These are phyloP conservation scores for Holocentrus rufus DNA, from an alignment of 2,797 vertebrate genomes.

Conservation along the genomic window DNA sequence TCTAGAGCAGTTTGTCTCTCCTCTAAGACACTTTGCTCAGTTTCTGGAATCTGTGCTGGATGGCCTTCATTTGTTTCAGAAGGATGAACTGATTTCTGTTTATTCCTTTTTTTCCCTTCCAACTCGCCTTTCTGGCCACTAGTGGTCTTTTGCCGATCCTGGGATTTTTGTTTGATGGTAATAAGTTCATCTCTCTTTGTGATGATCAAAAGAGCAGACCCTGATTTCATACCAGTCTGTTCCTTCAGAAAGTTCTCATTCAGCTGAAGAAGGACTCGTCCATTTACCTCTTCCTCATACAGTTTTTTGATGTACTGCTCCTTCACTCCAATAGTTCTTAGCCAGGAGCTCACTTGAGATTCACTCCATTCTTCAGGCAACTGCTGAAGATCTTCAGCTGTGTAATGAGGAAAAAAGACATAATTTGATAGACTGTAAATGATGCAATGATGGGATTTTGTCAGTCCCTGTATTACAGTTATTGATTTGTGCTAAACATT, in stretches of 20 bases:
- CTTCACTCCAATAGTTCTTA: slow-evolving; percentile 80
- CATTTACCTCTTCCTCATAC: slow-evolving; percentile 81
- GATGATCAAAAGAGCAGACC: slow-evolving; percentile 82
- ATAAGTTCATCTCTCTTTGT: slow-evolving; percentile 78
- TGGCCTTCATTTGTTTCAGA: neutral
- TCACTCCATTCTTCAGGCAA: slow-evolving; percentile 80
- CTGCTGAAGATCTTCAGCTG: slow-evolving; percentile 50
- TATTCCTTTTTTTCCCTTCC: neutral
- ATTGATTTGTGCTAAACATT: too few relatives aligned
- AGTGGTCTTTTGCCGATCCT: slow-evolving; percentile 13
- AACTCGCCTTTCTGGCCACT: slow-evolving; percentile 16
- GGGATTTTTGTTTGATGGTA: slow-evolving; percentile 36
- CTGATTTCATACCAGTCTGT: slow-evolving; percentile 81
- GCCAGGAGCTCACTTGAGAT: slow-evolving; percentile 82
- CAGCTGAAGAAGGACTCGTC: slow-evolving; percentile 72
- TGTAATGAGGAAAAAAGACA: slow-evolving; percentile 9
- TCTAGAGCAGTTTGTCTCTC: slow-evolving; percentile 24
- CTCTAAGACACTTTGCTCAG: neutral
- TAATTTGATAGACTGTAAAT: neutral
- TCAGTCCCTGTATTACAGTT: neutral
- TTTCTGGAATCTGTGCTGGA: neutral
- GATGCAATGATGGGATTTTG: neutral
- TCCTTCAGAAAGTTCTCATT: slow-evolving; percentile 77
- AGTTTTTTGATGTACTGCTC: slow-evolving; percentile 79
- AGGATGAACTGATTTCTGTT: neutral